These are phyloP conservation scores for Chymomyza costata DNA, from an alignment of 1,140 invertebrate genomes.

Conservation along the genomic window DNA sequence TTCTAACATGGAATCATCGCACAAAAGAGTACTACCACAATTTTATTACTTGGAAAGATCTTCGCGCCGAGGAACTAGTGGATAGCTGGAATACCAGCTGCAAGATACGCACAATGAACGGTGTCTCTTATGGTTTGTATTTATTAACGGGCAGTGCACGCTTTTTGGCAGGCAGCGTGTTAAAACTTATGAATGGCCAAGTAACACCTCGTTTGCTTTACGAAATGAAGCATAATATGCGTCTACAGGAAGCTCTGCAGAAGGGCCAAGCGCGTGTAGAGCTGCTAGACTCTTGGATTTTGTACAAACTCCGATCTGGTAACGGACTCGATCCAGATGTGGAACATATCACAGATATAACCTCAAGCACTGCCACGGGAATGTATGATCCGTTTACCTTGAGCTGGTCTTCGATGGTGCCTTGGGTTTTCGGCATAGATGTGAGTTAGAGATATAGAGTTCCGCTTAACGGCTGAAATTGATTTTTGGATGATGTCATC, in stretches of 20 bases:
- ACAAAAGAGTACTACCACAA: slow-evolving; percentile 91
- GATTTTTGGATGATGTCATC: too few species aligned
- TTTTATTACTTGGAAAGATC: slow-evolving; percentile 98
- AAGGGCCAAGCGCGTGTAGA: slow-evolving; percentile 86
- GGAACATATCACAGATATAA: slow-evolving; percentile 88
- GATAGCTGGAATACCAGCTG: slow-evolving; percentile 90
- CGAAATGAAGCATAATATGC: slow-evolving; percentile 84
- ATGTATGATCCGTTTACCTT: slow-evolving; percentile 95
- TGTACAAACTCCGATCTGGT: slow-evolving; percentile 83
- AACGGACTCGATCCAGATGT: slow-evolving; percentile 33
- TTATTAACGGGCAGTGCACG: slow-evolving; percentile 85
- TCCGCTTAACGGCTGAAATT: too few species aligned
- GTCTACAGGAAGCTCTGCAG: slow-evolving; percentile 79
- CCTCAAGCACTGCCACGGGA: slow-evolving; percentile 92
- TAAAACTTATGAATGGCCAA: slow-evolving; percentile 88
- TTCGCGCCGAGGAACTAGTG: slow-evolving; percentile 87
- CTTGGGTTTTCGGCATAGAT: slow-evolving; percentile 78
- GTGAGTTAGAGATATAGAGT: too few species aligned
- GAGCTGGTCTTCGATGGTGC: slow-evolving; percentile 80
- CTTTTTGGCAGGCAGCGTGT: slow-evolving; percentile 86
- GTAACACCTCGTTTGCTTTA: slow-evolving; percentile 87
- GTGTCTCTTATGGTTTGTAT: slow-evolving; percentile 80
- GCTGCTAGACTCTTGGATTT: slow-evolving; percentile 94
- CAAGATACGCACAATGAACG: slow-evolving; percentile 80
- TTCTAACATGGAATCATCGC: slow-evolving; percentile 90